Percentiles rank a stretch among this genome's conserved stretches.
These are phyloP conservation scores for Ryuthela nishihirai DNA, from an alignment of 2,888 invertebrate species.

Conservation along the genomic window DNA sequence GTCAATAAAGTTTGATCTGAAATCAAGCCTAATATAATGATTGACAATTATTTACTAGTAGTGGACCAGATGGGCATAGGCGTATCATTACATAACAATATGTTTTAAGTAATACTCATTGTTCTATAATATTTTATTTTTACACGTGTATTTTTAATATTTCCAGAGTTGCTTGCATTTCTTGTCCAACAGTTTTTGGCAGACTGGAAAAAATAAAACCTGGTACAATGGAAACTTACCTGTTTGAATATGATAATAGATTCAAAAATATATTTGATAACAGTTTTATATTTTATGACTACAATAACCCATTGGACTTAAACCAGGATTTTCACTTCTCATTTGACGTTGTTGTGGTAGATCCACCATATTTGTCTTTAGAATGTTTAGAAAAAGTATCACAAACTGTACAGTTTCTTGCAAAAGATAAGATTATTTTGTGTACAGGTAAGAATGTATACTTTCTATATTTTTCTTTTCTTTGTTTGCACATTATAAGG, in stretches of 20 bases:
- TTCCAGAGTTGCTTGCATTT: slow-evolving; percentile 69
- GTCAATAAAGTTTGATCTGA: no score
- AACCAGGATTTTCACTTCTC: slow-evolving; percentile 52
- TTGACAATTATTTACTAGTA: no score
- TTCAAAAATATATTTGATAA: slow-evolving; percentile 73
- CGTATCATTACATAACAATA: not conserved
- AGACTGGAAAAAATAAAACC: slow-evolving; percentile 46
- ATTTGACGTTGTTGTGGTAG: slow-evolving; percentile 83
- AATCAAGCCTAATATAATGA: no score
- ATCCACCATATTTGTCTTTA: slow-evolving; percentile 91
- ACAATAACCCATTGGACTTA: slow-evolving; percentile 69
- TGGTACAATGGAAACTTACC: slow-evolving; percentile 7
- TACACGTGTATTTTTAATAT: not conserved
- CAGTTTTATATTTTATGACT: slow-evolving; percentile 83
- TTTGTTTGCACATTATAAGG: no score
- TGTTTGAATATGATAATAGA: slow-evolving; percentile 41
- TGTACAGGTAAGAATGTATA: slow-evolving; percentile 65
- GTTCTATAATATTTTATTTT: not conserved
- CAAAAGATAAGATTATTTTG: slow-evolving; percentile 71
- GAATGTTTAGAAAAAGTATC: slow-evolving; percentile 85
- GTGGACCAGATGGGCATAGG: no score
- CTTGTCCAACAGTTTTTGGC: slow-evolving; percentile 81
- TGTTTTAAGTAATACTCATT: not conserved
- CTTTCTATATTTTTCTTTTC: no score
- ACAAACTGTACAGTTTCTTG: slow-evolving; percentile 67